Percentiles rank a stretch among this genome's conserved stretches.
Conservation (phyloP, 2,113 vertebrate species). For the Caracal caracal region DNA sequence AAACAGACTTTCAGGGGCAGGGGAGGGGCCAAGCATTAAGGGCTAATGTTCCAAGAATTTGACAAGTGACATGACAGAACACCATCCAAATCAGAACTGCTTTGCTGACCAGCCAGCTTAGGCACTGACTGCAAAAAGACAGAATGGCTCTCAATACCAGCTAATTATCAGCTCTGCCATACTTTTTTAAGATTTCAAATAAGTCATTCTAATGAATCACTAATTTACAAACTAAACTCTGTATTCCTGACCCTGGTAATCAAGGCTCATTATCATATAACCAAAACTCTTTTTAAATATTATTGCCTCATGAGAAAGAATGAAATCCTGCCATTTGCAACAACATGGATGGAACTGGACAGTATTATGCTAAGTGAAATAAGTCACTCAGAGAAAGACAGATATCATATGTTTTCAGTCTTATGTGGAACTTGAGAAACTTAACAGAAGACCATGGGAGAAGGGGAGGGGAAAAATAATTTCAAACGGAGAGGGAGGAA, state of each 20-base stretch:
- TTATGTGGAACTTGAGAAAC: too few species aligned
- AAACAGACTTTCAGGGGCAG: neutral
- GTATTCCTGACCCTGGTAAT: neutral
- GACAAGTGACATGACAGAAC: neutral
- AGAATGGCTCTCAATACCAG: neutral
- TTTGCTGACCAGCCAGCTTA: neutral
- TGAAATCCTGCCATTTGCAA: too few species aligned
- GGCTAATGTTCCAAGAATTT: neutral
- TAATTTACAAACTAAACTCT: conserved; percentile 5
- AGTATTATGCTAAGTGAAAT: too few species aligned
- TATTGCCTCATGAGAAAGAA: neutral
- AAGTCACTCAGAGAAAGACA: too few species aligned
- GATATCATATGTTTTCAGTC: too few species aligned
- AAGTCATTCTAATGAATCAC: neutral
- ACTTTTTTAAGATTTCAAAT: neutral
- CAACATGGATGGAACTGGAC: too few species aligned
- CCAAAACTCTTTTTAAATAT: neutral
- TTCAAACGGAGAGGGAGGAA: too few species aligned
- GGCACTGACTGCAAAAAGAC: neutral
- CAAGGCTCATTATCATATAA: neutral
- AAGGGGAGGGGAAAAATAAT: too few species aligned
- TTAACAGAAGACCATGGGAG: too few species aligned
- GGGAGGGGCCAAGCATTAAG: accelerated
- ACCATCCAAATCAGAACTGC: neutral
- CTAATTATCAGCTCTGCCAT: neutral